These are phyloP conservation scores for Biston stratarius DNA, from an alignment of 2,888 invertebrate genomes.

Conservation along the genomic window DNA sequence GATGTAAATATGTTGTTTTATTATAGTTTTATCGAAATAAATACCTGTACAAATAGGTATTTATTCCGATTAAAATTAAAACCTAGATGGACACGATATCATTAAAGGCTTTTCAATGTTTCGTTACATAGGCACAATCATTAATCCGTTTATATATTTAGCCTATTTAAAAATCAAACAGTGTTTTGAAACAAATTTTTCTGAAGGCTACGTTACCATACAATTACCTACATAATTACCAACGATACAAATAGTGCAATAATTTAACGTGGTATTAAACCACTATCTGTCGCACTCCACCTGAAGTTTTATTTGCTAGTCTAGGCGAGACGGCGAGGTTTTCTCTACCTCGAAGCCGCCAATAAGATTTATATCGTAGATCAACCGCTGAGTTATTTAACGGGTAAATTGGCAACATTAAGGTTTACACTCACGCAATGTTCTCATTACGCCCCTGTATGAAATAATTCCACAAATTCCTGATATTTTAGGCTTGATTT, in stretches of 20 bases:
- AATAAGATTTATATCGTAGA: conserved; percentile 18
- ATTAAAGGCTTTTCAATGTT: no score
- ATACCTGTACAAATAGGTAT: no score
- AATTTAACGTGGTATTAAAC: conserved; percentile 22
- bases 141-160: no score
- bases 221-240: conserved; percentile 34
- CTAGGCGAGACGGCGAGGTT: conserved; percentile 24
- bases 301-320: conserved; percentile 9
- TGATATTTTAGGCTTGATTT: conserved; percentile 26
- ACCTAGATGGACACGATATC: no score
- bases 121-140: no score
- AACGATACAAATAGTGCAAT: conserved; percentile 33
- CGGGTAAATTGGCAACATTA: conserved; percentile 34
- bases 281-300: conserved; percentile 23
- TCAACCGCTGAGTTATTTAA: conserved; percentile 11
- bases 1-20: no score
- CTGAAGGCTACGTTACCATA: conserved; percentile 18
- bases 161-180: neutral
- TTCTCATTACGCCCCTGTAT: conserved; percentile 22
- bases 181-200: neutral
- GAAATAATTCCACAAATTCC: conserved; percentile 18
- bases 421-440: conserved; percentile 25
- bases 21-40: no score
- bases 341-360: conserved; percentile 18
- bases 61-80: no score